These are phyloP conservation scores for Dynastes hyllus DNA, from an alignment of 2,888 invertebrate species.

Conservation along the genomic window DNA sequence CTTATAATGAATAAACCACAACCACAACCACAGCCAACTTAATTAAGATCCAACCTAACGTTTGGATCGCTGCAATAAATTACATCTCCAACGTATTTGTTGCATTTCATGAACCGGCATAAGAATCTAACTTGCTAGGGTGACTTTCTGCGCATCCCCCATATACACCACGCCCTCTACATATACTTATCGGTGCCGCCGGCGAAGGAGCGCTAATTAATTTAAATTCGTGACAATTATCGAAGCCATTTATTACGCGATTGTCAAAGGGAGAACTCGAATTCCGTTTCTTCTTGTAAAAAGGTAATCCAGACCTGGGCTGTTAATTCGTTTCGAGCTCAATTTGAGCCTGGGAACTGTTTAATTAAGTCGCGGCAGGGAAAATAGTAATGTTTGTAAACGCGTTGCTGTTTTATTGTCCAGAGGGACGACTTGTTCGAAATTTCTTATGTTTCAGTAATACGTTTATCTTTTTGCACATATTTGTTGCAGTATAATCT, in stretches of 20 bases:
- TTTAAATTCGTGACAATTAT: slow-evolving; percentile 50
- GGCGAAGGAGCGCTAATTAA: slow-evolving; percentile 36
- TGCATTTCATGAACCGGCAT: not conserved
- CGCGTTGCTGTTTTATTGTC: not conserved
- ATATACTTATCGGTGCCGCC: slow-evolving; percentile 31
- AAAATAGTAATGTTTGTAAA: not conserved
- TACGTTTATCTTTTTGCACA: too few relatives aligned
- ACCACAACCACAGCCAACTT: not conserved
- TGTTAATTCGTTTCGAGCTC: slow-evolving; percentile 57
- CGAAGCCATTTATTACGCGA: slow-evolving; percentile 49
- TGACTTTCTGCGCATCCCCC: too few relatives aligned
- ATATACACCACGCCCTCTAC: not conserved
- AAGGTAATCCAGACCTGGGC: slow-evolving; percentile 55
- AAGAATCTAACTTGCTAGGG: slow-evolving; percentile 2
- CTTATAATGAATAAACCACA: not conserved
- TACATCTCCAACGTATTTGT: slow-evolving; percentile 10
- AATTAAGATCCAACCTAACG: not conserved
- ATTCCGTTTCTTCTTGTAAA: slow-evolving; percentile 55
- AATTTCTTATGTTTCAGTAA: too few relatives aligned
- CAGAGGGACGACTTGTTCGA: too few relatives aligned
- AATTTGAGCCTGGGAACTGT: slow-evolving; percentile 56
- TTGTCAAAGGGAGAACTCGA: slow-evolving; percentile 51
- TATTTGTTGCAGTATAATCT: too few relatives aligned
- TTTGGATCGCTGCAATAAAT: slow-evolving; percentile 15
- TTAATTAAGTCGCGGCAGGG: slow-evolving; percentile 55